A percentile compares a stretch with the other conserved stretches of the same genome.
phyloP scores from a whole-genome alignment of 2,888 invertebrate genomes.

The Ophion ventricosus region DNA sequence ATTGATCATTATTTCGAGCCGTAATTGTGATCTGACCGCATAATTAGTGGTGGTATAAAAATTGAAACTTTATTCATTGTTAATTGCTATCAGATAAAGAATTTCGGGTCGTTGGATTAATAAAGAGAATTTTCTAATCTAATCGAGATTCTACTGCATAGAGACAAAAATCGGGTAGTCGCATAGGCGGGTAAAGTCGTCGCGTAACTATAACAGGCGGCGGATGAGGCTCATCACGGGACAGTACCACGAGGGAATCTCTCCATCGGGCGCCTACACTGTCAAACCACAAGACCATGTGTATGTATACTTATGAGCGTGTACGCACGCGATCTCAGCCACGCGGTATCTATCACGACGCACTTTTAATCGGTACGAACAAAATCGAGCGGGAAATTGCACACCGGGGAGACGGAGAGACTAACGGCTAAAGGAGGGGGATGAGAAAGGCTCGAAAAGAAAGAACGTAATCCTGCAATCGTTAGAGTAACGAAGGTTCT shows the following conservation, averaged over 20 bases:
- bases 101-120: too few relatives aligned
- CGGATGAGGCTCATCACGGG: slow-evolving; percentile 64
- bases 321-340: slow-evolving; percentile 30
- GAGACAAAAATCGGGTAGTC: slow-evolving; percentile 20
- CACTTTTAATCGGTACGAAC: slow-evolving; percentile 49
- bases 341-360: slow-evolving; percentile 23
- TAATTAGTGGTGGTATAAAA: too few relatives aligned
- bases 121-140: too few relatives aligned
- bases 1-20: too few relatives aligned
- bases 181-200: slow-evolving; percentile 58
- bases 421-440: not conserved
- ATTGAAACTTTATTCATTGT: too few relatives aligned
- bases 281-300: slow-evolving; percentile 11
- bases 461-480: slow-evolving; percentile 29
- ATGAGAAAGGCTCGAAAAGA: not conserved
- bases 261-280: slow-evolving; percentile 58
- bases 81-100: too few relatives aligned
- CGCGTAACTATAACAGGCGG: slow-evolving; percentile 63
- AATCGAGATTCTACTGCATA: too few relatives aligned
- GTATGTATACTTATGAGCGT: slow-evolving; percentile 1
- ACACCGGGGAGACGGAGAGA: slow-evolving; percentile 16
- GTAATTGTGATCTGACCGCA: too few relatives aligned
- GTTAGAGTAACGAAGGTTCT: slow-evolving; percentile 23
- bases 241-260: slow-evolving; percentile 64
- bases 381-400: slow-evolving; percentile 54